Evolutionary conservation across 2,888 invertebrate species (phyloP), one percentile per base, ranked within the genome.

Genomic region (Synanthedon tipuliformis): DNA sequence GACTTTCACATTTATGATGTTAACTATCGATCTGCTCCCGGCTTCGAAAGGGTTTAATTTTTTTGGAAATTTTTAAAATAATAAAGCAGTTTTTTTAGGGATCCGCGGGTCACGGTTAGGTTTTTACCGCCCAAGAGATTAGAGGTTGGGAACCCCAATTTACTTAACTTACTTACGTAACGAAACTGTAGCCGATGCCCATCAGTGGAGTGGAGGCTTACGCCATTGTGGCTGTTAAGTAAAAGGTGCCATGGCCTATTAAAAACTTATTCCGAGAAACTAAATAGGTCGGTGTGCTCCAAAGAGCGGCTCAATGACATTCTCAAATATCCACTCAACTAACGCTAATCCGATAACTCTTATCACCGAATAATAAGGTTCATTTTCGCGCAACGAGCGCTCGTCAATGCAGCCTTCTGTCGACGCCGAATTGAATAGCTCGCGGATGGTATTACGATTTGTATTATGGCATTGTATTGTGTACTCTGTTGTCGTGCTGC

Each of bases 361-460:
- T 5, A 45, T 45, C n/a, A 13, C n/a, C 5, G 3, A 13, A 3
- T 1, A 1, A 12, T 45, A 45, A 15, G 11, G 45, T 12, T 7
- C 13, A 45, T 45, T 45, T 7, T 13, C 8, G 15, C 7, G 5
- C 15, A 7, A 15, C 15, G 5, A 12, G 15, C 0, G 2, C 7
- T 45, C n/a, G 15, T 45, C 23, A 12, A 48, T 58, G 57, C n/a
- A 45, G 60, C 48, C 27, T 45, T 58, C 57, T 52, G 60, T 75
- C 65, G 62, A 66, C 62, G 71, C 80, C 73, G 78, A 71, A 68
- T 77, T 76, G 68, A 71, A 71, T 66, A 59, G 45, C 15, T 15
- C 34, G 34, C 34, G 34, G 34, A 34, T 34, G 34, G 34, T 34
- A 34, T 34, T 34, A 34, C 34, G 34, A 34, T 34, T 23, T 10